Base-by-base conservation (phyloP, 2,888 invertebrate genomes). In the Dynastes tityus region DNA sequence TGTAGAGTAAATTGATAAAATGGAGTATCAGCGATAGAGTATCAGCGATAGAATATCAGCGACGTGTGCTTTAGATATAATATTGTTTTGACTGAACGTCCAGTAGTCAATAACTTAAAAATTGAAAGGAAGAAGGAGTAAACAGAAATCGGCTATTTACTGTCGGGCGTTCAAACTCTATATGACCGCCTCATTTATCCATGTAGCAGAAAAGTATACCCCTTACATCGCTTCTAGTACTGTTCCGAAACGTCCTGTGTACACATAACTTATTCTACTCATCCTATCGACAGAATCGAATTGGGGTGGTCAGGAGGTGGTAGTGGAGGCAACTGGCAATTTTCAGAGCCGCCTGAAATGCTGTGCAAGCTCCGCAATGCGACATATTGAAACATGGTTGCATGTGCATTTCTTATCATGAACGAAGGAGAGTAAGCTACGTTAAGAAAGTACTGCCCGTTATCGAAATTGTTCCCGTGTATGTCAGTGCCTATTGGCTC, bases 351-450 rank as follows among this genome's bases (percentile, higher is more conserved):
- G 80, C 80, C 79, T 77, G 78, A 80, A 82, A 78, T 80, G 81
- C 81, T 82, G 81, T 81, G 82, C 79, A 81, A 74, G 82, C 80
- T 80, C 87, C 86, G 87, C 86, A 87, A 84, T 87, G 87, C 87
- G 87, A 86, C 87, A 86, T 85, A 85, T 86, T 85, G 85, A 85
- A 84, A 84, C 86, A 87, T 85, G 85, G 85, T 83, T 84, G 85
- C 85, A 84, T 84, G 70, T 71, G 64, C 64, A 64, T 71, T 53
- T 45, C 85, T 85, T 84, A 86, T 85, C 85, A 82, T 80, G 80
- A 80, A 78, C 79, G 79, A 78, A 76, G 75, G 16, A 32, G 71
- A n/a, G 32, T 49, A 9, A 71, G 61, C 61, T n/a, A 82, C 63
- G 73, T 74, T 74, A 74, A 74, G 73, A 61, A 74, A 61, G 45